Evolutionary conservation across 92 coral and sea anemone species (phyloP), one percentile per base, ranked within the genome.

Genomic region (Parazoanthus atlanticus): DNA sequence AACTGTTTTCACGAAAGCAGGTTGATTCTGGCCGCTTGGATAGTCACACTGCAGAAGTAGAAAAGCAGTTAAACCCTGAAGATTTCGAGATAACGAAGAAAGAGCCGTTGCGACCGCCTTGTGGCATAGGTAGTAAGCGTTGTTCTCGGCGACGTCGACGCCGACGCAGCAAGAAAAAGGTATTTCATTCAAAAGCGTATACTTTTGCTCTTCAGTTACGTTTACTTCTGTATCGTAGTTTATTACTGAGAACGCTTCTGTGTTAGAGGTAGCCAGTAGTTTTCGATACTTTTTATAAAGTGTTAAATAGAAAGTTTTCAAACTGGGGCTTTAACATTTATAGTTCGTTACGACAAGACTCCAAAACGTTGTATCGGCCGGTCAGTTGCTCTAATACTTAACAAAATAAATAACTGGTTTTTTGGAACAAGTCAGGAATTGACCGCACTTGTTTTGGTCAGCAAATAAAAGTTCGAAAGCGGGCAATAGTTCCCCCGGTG

Each of bases 71-170:
- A n/a, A 41, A 36, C 79, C 2, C 46, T 21, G 79, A 34, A 75
- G 79, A 32, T 15, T 75, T 75, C 13, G 52, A 75, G 43, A 38
- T 32, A n/a, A 21, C 26, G 17, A 75, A 75, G 79, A 75, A 75
- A 75, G 52, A 34, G 10, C 26, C 79, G 19, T 2, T 75, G 15
- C 29, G 79, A 32, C 12, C 47, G 0, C 79, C 79, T 19, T 75
- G 79, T 36, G 79, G 79, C 10, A 2, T 1, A 25, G 1, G 13
- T 11, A 19, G 46, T 11, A 25, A 7, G 21, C 46, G 46, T 6
- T 75, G 79, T 40, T 10, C 34, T 28, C 79, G 79, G 3, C 79
- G 79, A 0, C 79, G 79, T 21, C 79, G 79, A 23, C 79, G 79
- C 79, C 12, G 28, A 8, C 13, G 46, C 79, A 33, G 16, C 79